These are phyloP conservation scores for Eulithis prunata DNA, from an alignment of 2,888 invertebrate species.

Conservation along the genomic window DNA sequence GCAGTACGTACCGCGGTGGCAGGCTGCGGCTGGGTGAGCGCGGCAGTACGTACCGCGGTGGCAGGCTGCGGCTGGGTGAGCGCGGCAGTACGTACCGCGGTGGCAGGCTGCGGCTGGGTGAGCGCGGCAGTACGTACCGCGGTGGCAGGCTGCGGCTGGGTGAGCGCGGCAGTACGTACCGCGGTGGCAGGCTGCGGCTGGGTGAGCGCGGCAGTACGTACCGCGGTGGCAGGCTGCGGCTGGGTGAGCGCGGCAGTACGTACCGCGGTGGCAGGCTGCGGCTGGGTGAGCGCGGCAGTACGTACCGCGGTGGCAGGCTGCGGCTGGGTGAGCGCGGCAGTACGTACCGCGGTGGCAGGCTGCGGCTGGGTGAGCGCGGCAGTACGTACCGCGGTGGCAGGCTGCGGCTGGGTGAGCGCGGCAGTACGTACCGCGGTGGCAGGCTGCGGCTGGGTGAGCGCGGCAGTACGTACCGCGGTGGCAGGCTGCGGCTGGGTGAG, in stretches of 20 bases:
- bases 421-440: slow-evolving; percentile 76
- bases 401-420: slow-evolving; percentile 68
- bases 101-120: not conserved
- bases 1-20: slow-evolving; percentile 76
- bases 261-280: slow-evolving; percentile 64
- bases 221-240: no score
- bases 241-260: slow-evolving; percentile 80
- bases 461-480: slow-evolving; percentile 74
- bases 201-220: slow-evolving; percentile 4
- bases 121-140: slow-evolving; percentile 4
- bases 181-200: slow-evolving; percentile 44
- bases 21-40: slow-evolving; percentile 3
- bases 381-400: no score
- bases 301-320: no score
- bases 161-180: slow-evolving; percentile 84
- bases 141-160: not conserved
- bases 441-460: slow-evolving; percentile 3
- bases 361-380: slow-evolving; percentile 6
- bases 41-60: not conserved
- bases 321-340: slow-evolving; percentile 78
- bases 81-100: slow-evolving; percentile 81
- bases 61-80: slow-evolving; percentile 57
- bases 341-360: slow-evolving; percentile 67
- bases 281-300: slow-evolving; percentile 4
- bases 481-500: slow-evolving; percentile 59